phyloP scores from a whole-genome alignment of 2,797 vertebrate species.

The Sebastes umbrosus region DNA sequence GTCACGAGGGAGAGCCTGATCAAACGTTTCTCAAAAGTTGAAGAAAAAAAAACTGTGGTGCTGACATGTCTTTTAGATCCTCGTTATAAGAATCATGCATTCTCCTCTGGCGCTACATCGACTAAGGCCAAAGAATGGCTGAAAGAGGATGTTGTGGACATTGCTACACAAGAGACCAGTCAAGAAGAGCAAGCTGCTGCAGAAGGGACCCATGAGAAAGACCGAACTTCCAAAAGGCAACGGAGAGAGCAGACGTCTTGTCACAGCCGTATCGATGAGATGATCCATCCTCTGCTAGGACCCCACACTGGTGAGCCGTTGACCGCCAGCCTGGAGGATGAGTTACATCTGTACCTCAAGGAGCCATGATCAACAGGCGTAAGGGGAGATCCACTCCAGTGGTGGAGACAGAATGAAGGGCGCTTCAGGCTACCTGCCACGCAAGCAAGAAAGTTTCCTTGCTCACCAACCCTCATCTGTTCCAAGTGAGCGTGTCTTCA shows the following conservation, averaged over 20 bases:
- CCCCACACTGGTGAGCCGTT: neutral
- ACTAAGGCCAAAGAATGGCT: neutral
- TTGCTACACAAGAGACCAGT: neutral
- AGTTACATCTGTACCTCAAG: neutral
- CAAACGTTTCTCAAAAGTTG: neutral
- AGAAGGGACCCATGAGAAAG: neutral
- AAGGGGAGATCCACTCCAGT: neutral
- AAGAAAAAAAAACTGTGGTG: neutral
- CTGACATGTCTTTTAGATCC: neutral
- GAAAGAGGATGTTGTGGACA: neutral
- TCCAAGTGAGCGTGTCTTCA: neutral
- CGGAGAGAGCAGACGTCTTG: neutral
- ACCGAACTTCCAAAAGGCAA: neutral
- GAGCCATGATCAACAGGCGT: neutral
- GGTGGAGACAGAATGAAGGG: no score
- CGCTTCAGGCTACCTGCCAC: neutral
- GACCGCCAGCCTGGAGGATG: neutral
- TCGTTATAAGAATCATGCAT: neutral
- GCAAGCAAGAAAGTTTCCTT: neutral
- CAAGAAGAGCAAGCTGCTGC: neutral
- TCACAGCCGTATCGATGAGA: neutral
- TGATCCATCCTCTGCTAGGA: neutral
- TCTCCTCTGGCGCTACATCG: neutral
- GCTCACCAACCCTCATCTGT: neutral
- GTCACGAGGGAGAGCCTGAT: neutral